phyloP scores from a whole-genome alignment of 2,797 vertebrate species.

The Galaxias olidus region DNA sequence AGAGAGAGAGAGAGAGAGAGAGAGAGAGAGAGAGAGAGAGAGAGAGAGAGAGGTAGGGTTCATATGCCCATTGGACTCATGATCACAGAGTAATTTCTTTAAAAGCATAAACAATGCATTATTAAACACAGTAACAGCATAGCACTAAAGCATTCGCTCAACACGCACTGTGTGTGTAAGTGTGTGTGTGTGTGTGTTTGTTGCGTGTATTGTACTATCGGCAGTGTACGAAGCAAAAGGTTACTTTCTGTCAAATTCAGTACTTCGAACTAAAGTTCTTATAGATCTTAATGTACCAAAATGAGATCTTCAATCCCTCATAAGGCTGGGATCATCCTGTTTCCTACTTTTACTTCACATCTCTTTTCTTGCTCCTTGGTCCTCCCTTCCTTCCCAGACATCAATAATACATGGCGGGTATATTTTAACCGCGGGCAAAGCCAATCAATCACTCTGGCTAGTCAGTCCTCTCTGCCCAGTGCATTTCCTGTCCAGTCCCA shows the following conservation, averaged over 20 bases:
- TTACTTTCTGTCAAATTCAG: too few species aligned
- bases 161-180: constrained; percentile 13
- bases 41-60: constrained; percentile 3
- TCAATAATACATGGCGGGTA: constrained; percentile 66
- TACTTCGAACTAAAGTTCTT: too few species aligned
- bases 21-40: constrained; percentile 3
- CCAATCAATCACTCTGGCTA: constrained; percentile 61
- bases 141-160: constrained; percentile 37
- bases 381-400: constrained; percentile 25
- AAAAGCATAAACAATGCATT: constrained; percentile 63
- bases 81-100: constrained; percentile 51
- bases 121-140: constrained; percentile 55
- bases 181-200: neutral
- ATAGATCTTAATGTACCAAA: too few species aligned
- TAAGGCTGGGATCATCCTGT: too few species aligned
- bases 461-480: constrained; percentile 30
- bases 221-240: too few species aligned
- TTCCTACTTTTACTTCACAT: constrained; percentile 12
- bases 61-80: constrained; percentile 28
- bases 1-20: constrained; percentile 10
- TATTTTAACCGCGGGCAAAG: constrained; percentile 60
- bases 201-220: neutral
- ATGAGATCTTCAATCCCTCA: too few species aligned
- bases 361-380: constrained; percentile 26
- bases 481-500: constrained; percentile 36